These are phyloP conservation scores for Thera britannica DNA, from an alignment of 2,888 invertebrate genomes.

Conservation along the genomic window DNA sequence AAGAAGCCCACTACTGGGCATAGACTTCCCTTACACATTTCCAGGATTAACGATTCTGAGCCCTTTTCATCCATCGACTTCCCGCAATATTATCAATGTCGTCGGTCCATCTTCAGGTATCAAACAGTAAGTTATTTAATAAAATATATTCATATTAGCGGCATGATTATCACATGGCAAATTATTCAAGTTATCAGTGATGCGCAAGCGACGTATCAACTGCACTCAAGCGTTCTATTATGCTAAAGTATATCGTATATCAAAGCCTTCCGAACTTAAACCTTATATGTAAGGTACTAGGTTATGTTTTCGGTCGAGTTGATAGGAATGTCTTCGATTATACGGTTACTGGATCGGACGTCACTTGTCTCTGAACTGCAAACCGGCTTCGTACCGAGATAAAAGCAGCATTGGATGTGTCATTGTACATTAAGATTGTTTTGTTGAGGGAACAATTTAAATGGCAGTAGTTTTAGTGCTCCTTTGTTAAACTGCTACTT, in stretches of 20 bases:
- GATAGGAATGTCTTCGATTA: conserved; percentile 42
- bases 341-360: conserved; percentile 56
- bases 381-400: conserved; percentile 48
- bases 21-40: too few species aligned
- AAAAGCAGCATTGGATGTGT: conserved; percentile 58
- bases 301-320: conserved; percentile 15
- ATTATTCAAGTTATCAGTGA: conserved; percentile 61
- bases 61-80: too few species aligned
- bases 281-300: conserved; percentile 21
- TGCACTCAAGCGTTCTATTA: conserved; percentile 31
- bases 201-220: conserved; percentile 50
- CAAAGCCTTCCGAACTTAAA: conserved; percentile 19
- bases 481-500: conserved; percentile 41
- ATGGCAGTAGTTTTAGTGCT: conserved; percentile 42
- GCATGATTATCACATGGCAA: conserved; percentile 60
- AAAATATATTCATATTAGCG: conserved; percentile 46
- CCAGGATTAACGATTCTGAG: too few species aligned
- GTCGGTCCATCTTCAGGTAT: neutral
- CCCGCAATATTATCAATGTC: too few species aligned
- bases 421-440: conserved; percentile 61
- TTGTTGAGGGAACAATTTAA: conserved; percentile 55
- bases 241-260: conserved; percentile 25
- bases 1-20: too few species aligned
- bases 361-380: conserved; percentile 49
- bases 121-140: neutral